A percentile compares a stretch with the other conserved stretches of the same genome.
Conservation (phyloP, 1,140 invertebrate genomes). For the Caenorhabditis latens region DNA sequence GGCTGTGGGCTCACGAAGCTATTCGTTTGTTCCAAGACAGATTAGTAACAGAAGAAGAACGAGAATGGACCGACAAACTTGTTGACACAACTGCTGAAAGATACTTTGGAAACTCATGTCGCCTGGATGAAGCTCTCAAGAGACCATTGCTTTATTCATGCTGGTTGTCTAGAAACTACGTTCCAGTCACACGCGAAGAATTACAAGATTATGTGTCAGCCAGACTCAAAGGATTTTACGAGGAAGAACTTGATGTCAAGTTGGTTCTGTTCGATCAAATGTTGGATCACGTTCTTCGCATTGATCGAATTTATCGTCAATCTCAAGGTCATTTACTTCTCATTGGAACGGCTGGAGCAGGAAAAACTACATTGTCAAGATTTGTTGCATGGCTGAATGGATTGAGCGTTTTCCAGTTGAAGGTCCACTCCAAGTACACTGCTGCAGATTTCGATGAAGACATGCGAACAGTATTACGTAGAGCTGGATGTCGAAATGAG, state of each 20-base stretch:
- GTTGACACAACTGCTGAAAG: conserved; percentile 89
- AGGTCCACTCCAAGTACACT: conserved; percentile 99
- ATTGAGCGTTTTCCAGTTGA: conserved; percentile 90
- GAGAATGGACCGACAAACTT: conserved; percentile 97
- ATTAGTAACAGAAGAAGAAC: conserved; percentile 92
- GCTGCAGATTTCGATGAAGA: conserved; percentile 99
- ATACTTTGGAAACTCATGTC: conserved; percentile 89
- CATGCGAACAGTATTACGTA: conserved; percentile 89
- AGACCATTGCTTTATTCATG: conserved; percentile 97
- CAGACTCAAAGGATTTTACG: conserved; percentile 97
- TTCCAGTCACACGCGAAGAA: conserved; percentile 94
- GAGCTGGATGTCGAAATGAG: conserved; percentile 96
- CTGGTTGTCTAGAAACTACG: conserved; percentile 98
- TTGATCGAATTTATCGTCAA: conserved; percentile 98
- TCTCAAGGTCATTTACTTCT: conserved; percentile 94
- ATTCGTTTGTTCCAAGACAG: conserved; percentile 93
- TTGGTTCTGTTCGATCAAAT: conserved; percentile 98
- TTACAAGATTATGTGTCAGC: conserved; percentile 96
- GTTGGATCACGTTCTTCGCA: conserved; percentile 95
- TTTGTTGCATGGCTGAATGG: conserved; percentile 99
- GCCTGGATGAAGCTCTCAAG: conserved; percentile 84
- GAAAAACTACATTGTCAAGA: conserved; percentile 96
- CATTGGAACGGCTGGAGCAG: conserved; percentile 96
- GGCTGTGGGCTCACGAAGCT: conserved; percentile 98
- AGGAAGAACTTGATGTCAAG: conserved; percentile 98